Evolutionary conservation across 2,113 vertebrate genomes (phyloP).

Genomic region (Prunella fulvescens): DNA sequence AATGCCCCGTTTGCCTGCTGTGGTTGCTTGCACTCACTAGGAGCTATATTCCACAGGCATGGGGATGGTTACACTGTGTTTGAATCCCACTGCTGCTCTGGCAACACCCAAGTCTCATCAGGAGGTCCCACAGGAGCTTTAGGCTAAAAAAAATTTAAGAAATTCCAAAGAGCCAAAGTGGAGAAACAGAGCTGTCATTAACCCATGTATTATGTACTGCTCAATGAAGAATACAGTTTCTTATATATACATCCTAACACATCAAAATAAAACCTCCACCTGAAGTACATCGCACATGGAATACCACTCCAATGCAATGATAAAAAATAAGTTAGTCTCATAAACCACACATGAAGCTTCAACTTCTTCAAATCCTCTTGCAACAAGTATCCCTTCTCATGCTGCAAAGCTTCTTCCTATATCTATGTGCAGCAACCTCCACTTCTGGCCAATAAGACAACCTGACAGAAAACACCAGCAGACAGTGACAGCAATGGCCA

Average conservation of each 20-base stretch:
- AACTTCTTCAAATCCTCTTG: not conserved
- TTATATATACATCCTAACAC: not conserved
- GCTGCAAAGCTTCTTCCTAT: not conserved
- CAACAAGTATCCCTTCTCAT: not conserved
- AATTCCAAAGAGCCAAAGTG: not conserved
- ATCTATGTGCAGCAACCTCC: rapidly evolving
- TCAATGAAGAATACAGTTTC: not conserved
- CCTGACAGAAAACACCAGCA: not conserved
- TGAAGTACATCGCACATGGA: not conserved
- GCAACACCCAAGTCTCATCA: not conserved
- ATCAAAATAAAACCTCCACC: not conserved
- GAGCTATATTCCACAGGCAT: not conserved
- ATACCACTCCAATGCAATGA: not conserved
- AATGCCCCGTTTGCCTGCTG: not conserved
- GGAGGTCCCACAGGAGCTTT: not conserved
- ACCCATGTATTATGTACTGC: not conserved
- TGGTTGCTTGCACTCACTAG: not conserved
- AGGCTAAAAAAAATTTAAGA: not conserved
- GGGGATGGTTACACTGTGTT: rapidly evolving
- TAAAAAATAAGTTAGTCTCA: not conserved
- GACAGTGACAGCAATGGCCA: rapidly evolving
- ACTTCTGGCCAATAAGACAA: rapidly evolving
- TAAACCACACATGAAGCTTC: not conserved
- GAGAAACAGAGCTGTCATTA: not conserved
- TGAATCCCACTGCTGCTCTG: not conserved